Conservation (phyloP, 2,113 vertebrate genomes). For the Oncorhynchus clarkii region DNA sequence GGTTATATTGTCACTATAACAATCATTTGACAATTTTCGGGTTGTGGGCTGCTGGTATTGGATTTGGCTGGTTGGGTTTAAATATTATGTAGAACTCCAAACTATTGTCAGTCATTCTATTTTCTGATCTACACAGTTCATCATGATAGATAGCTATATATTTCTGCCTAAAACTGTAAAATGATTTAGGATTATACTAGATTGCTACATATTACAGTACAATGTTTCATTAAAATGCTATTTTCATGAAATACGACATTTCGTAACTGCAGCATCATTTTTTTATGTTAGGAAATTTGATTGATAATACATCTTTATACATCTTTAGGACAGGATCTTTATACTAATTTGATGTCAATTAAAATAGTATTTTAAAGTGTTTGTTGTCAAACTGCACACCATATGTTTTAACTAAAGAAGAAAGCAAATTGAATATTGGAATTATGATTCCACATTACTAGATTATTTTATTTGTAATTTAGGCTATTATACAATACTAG, state of each 20-base stretch:
- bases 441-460: background rate
- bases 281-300: background rate
- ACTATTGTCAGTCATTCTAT: too few species aligned
- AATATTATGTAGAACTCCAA: too few species aligned
- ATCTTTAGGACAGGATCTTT: too few species aligned
- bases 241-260: background rate
- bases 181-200: background rate
- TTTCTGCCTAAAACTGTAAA: background rate
- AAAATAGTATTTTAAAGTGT: background rate
- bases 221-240: background rate
- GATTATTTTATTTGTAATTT: background rate
- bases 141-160: too few species aligned
- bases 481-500: background rate
- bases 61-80: too few species aligned
- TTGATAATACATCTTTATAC: background rate
- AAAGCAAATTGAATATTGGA: background rate
- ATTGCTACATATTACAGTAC: background rate
- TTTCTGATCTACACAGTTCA: too few species aligned
- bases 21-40: too few species aligned
- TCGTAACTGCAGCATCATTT: background rate
- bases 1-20: background rate
- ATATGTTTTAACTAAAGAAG: background rate
- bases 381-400: background rate
- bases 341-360: background rate
- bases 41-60: too few species aligned